Percentiles rank a stretch among this genome's conserved stretches.
Conservation (phyloP, 2,888 invertebrate species). For the Rhopalosiphum nymphaeae region DNA sequence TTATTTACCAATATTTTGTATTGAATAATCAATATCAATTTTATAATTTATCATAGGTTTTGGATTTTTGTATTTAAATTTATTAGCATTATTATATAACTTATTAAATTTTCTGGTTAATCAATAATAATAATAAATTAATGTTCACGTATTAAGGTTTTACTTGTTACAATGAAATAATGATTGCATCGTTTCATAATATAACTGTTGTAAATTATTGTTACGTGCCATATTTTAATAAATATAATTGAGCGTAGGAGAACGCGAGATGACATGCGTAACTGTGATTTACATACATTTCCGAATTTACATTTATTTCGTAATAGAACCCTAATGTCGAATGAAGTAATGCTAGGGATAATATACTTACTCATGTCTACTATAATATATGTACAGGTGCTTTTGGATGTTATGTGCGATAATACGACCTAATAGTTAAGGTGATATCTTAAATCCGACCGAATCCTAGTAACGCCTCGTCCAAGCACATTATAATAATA, state of each 20-base stretch:
- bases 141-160: background rate
- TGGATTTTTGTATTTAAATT: background rate
- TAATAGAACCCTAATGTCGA: background rate
- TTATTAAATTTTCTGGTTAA: background rate
- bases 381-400: background rate
- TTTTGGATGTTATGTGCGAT: background rate
- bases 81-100: background rate
- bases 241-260: constrained; percentile 2
- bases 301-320: background rate
- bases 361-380: background rate
- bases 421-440: background rate
- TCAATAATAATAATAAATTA: background rate
- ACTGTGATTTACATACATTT: background rate
- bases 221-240: background rate
- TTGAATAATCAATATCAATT: too few species aligned
- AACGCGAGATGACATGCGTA: background rate
- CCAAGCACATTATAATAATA: constrained; percentile 17
- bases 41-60: too few species aligned
- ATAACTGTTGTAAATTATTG: background rate
- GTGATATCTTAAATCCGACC: constrained; percentile 29
- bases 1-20: too few species aligned
- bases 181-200: background rate
- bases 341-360: background rate
- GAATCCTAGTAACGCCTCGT: constrained; percentile 36
- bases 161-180: background rate